A percentile compares a stretch with the other conserved stretches of the same genome.
phyloP scores from a whole-genome alignment of 2,797 vertebrate genomes.

The Protosalanx chinensis region DNA sequence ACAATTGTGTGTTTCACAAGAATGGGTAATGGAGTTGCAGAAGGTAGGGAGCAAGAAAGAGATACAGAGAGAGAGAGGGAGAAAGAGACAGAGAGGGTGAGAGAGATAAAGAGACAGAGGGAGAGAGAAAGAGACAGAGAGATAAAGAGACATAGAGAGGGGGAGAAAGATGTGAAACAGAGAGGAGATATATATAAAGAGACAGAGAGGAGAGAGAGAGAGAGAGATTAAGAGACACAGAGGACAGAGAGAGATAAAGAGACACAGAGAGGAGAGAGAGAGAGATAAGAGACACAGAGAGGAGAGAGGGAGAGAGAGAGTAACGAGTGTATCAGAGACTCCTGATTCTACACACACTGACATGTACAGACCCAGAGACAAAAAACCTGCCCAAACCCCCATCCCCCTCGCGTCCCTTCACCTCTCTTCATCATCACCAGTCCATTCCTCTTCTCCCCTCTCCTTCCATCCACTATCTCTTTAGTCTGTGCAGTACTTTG shows the following conservation, averaged over 20 bases:
- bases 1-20: background rate
- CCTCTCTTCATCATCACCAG: background rate
- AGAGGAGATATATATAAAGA: background rate
- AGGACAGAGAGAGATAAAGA: no score
- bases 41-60: background rate
- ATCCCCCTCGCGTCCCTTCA: constrained; percentile 4
- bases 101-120: background rate
- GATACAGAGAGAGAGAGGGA: background rate
- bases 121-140: constrained; percentile 1
- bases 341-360: constrained; percentile 49
- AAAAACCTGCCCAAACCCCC: constrained; percentile 29
- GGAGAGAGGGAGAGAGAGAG: constrained; percentile 3
- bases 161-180: background rate
- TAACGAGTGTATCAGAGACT: constrained; percentile 5
- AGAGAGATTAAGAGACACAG: background rate
- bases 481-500: background rate
- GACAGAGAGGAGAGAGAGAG: background rate
- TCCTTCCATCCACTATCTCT: background rate
- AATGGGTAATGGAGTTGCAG: no score
- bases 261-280: background rate
- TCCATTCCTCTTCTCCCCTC: background rate
- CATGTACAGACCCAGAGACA: constrained; percentile 53
- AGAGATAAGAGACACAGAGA: background rate
- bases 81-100: background rate
- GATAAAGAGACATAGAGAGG: background rate